Evolutionary conservation across 2,888 invertebrate species (phyloP), one percentile per base, ranked within the genome.

Genomic region (Tenthredo livida): DNA sequence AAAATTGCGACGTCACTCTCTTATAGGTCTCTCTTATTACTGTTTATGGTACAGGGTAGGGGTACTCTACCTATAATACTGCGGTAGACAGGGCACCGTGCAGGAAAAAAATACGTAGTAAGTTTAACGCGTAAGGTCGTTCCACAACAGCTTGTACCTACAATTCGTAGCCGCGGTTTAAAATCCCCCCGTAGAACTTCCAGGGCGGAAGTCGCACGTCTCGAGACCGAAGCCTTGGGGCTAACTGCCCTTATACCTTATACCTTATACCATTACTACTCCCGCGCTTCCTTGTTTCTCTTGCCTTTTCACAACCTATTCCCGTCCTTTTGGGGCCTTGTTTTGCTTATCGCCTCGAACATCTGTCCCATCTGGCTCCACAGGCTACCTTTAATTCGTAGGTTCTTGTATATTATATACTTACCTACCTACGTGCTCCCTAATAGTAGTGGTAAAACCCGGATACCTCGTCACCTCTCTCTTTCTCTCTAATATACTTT

Each of bases 391-490:
- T 83, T 83, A 83, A 83, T 83, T 83, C 83, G 67, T 83, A 83
- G 83, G 29, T 67, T 83, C 61, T 80, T 77, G 54, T 77, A 77
- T 47, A 77, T 54, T 61, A 29, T 80, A 61, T 77, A 77, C 40
- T 37, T 54, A 80, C 65, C 25, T 47, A 70, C 29, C 40, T 70
- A 83, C 83, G 37, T 33, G 67, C 67, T 33, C 33, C 54, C 50
- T 83, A 83, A 80, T 70, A 15, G 83, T 50, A 29, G 58, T 58
- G 83, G 83, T 83, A 67, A 40, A 50, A 86, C 86, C 86, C 85
- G 54, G 54, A 54, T 54, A 54, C 70, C 75, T 65, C 84, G 40
- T 43, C 40, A 2, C 40, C 85, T 84, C 85, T 85, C 85, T 85
- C 83, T 50, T 73, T 33, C 12, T 83, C 77, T 85, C 40, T 77